Percentiles rank a stretch among this genome's conserved stretches.
phyloP scores from a whole-genome alignment of 2,888 invertebrate species.

The Priocnemis perturbator region DNA sequence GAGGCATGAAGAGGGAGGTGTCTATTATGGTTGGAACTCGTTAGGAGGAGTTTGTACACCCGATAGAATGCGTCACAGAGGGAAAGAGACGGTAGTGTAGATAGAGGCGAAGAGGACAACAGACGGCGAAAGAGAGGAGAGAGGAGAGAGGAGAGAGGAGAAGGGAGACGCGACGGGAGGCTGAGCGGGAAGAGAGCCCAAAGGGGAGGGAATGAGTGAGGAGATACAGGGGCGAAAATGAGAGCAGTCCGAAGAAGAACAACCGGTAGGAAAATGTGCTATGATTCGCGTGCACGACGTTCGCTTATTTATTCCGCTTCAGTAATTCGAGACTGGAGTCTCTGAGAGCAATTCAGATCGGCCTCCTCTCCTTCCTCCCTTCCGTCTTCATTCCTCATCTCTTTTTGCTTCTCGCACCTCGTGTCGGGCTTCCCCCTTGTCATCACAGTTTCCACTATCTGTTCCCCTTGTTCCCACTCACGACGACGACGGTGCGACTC shows the following conservation, averaged over 20 bases:
- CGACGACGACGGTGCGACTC: not conserved
- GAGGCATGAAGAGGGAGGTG: constrained; percentile 18
- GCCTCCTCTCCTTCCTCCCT: not conserved
- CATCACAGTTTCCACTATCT: too few relatives aligned
- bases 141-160: constrained; percentile 18
- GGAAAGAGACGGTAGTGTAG: constrained; percentile 3
- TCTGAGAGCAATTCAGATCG: constrained; percentile 39
- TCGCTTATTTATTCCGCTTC: constrained; percentile 57
- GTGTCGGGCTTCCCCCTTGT: too few relatives aligned
- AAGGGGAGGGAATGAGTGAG: not conserved
- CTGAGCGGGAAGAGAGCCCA: constrained; percentile 4
- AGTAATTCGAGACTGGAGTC: constrained; percentile 46
- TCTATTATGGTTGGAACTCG: constrained; percentile 46
- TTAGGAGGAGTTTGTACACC: constrained; percentile 38
- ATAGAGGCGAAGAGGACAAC: not conserved
- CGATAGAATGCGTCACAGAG: constrained; percentile 6
- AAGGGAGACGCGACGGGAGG: not conserved
- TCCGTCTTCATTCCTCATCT: not conserved
- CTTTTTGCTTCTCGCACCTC: not conserved
- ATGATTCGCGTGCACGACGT: constrained; percentile 51
- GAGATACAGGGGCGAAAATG: constrained; percentile 9
- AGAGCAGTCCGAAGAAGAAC: constrained; percentile 4
- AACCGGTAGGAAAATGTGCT: constrained; percentile 38
- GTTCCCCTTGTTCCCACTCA: too few relatives aligned
- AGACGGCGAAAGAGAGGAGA: not conserved